A percentile compares a stretch with the other conserved stretches of the same genome.
Evolutionary conservation across 2,797 vertebrate species (phyloP).

Genomic region (Hipposideros larvatus): DNA sequence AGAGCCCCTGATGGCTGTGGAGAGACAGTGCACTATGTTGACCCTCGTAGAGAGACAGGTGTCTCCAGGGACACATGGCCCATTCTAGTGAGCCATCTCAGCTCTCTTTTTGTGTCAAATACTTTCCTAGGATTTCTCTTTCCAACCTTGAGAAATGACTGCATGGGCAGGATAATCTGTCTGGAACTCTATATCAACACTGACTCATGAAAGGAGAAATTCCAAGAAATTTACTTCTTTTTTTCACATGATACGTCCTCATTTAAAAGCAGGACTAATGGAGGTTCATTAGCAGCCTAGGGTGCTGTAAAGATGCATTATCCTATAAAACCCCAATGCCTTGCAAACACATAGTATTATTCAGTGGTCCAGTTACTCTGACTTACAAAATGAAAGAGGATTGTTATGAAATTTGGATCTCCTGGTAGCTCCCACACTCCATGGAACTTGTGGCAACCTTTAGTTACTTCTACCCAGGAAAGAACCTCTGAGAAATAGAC

Average conservation of each 20-base stretch:
- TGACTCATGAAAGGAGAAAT: neutral
- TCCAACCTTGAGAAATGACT: neutral
- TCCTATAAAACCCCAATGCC: neutral
- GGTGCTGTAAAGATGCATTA: neutral
- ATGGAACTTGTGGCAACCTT: neutral
- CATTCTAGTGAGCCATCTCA: neutral
- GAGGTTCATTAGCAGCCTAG: neutral
- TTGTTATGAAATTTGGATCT: neutral
- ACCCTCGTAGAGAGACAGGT: neutral
- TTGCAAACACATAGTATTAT: neutral
- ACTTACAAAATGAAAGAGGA: neutral
- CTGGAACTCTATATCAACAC: neutral
- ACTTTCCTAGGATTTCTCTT: neutral
- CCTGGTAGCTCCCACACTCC: neutral
- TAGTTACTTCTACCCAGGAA: neutral
- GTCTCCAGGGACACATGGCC: neutral
- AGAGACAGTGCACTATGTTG: rapidly evolving
- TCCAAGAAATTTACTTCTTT: neutral
- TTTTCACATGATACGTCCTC: neutral
- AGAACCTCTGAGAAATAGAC: neutral
- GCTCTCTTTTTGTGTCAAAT: neutral
- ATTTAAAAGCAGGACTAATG: neutral
- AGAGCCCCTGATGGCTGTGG: neutral
- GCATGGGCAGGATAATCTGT: neutral
- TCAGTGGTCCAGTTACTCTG: neutral